phyloP scores from a whole-genome alignment of 2,888 invertebrate genomes.

The Coelogynopora nodosa region DNA sequence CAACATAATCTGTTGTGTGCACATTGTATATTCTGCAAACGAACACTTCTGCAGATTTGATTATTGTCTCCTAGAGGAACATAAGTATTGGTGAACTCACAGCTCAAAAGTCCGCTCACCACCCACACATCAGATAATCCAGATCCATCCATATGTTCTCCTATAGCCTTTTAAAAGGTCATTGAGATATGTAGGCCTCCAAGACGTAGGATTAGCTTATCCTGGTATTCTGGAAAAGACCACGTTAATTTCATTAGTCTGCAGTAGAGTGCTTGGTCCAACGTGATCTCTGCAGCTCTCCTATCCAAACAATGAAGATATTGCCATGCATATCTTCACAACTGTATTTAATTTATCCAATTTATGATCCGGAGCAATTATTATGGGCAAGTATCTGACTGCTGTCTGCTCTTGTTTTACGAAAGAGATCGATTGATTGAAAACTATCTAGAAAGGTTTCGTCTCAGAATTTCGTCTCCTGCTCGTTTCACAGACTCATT shows the following conservation, averaged over 20 bases:
- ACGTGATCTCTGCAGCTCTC: not conserved
- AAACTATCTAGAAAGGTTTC: not conserved
- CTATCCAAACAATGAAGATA: too few species aligned
- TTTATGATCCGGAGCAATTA: conserved; percentile 13
- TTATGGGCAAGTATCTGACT: not conserved
- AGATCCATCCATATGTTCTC: not conserved
- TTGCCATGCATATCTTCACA: not conserved
- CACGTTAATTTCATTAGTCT: not conserved
- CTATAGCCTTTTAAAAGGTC: not conserved
- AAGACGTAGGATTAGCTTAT: not conserved
- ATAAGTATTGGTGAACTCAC: too few species aligned
- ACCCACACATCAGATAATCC: not conserved
- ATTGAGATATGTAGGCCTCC: not conserved
- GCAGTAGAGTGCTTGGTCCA: conserved; percentile 1
- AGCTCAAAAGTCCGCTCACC: too few species aligned
- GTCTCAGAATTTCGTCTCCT: not conserved
- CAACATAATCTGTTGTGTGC: conserved; percentile 8
- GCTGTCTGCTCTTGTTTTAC: not conserved
- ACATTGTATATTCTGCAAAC: conserved; percentile 25
- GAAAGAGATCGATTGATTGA: not conserved
- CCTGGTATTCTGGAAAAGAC: not conserved
- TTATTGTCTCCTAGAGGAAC: not conserved
- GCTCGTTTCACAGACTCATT: too few species aligned
- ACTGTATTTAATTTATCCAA: not conserved
- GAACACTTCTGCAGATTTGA: conserved; percentile 9